Evolutionary conservation across 2,888 invertebrate species (phyloP).

Genomic region (Teleiodes luculella): DNA sequence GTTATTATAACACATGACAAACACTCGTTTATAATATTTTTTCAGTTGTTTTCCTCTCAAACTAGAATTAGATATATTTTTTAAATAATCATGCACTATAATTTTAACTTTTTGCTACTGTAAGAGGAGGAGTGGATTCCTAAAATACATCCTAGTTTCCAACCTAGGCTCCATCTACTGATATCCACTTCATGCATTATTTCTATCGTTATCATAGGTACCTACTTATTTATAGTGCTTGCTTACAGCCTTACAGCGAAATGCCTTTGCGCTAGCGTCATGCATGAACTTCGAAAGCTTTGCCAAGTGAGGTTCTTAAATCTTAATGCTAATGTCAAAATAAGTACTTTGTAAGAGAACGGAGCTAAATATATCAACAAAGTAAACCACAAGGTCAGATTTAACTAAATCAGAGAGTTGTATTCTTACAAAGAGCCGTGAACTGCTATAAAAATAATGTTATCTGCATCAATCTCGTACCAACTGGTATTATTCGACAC

Average conservation of each 20-base stretch:
- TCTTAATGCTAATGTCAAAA: not conserved
- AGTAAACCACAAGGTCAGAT: conserved; percentile 17
- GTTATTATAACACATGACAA: no score
- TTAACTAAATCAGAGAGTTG: conserved; percentile 18
- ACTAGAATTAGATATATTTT: no score
- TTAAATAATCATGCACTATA: no score
- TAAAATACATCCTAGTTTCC: no score
- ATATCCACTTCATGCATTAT: no score
- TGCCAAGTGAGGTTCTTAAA: not conserved
- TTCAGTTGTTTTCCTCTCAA: no score
- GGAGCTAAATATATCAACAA: conserved; percentile 7
- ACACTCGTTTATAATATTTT: no score
- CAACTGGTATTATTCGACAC: conserved; percentile 42
- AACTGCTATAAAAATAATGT: conserved; percentile 32
- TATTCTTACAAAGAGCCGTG: conserved; percentile 22
- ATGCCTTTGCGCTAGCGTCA: no score
- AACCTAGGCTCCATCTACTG: no score
- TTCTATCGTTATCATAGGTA: no score
- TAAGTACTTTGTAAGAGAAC: conserved; percentile 5
- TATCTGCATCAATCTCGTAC: conserved; percentile 41
- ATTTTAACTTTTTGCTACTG: no score
- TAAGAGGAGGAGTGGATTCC: no score
- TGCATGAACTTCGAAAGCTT: not conserved
- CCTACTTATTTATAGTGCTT: not conserved
- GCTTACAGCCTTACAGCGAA: not conserved